Conservation (phyloP, 2,113 vertebrate genomes). For the Leptocoma aspasia region DNA sequence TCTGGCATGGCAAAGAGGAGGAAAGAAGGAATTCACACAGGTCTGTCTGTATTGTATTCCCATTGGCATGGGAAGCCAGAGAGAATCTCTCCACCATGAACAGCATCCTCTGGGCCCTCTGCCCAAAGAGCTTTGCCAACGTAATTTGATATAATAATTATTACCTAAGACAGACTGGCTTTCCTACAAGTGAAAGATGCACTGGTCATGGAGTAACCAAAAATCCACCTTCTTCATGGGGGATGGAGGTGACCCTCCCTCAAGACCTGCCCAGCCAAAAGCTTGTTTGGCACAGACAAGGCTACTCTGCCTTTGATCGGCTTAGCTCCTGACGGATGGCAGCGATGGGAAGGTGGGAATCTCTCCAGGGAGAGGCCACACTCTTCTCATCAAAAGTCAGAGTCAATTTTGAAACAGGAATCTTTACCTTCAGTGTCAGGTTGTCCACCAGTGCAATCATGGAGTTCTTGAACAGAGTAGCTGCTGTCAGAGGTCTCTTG, state of each 20-base stretch:
- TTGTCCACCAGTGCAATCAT: conserved; percentile 98
- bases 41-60: background rate
- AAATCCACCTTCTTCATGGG: background rate
- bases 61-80: background rate
- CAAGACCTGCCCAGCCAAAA: background rate
- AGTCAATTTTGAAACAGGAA: background rate
- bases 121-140: background rate
- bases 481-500: conserved; percentile 92
- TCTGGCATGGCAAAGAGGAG: background rate
- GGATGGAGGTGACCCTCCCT: background rate
- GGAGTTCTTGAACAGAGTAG: conserved; percentile 95
- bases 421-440: conserved; percentile 88
- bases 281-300: background rate
- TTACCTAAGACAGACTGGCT: background rate
- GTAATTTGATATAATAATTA: background rate
- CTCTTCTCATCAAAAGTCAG: background rate
- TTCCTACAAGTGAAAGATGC: background rate
- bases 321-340: fast-evolving
- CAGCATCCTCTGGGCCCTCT: background rate
- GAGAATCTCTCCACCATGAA: background rate
- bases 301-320: background rate
- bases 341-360: background rate
- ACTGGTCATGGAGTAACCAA: background rate
- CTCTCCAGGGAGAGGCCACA: background rate
- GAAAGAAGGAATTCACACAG: background rate